Evolutionary conservation across 2,888 invertebrate genomes (phyloP), one percentile per base, ranked within the genome.

Genomic region (Ophioninae sp.): DNA sequence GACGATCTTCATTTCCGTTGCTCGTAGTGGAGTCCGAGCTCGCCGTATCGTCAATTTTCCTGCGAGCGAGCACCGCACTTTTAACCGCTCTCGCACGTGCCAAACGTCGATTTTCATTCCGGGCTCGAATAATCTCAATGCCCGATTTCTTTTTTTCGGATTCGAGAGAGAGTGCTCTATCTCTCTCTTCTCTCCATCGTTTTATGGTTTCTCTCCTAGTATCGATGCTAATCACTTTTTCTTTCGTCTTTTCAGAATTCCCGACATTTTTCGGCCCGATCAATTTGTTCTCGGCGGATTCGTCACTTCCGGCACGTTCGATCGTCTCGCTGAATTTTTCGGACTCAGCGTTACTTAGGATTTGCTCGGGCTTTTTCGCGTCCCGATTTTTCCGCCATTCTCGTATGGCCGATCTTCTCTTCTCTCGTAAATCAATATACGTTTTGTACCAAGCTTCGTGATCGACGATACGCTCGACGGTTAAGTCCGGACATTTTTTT

Each of bases 381-480:
- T 87, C 86, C 86, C 91, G 93, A 58, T 87, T 86, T 73, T 90
- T 87, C 67, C 93, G 91, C 94, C 94, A 94, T 73, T 92, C 90
- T 77, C 90, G 90, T 8, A 94, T 91, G 0, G 93, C 91, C 2
- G 89, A 85, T 81, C 92, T 93, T 84, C 94, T 94, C 81, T 93
- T 93, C 8, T 91, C 90, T 41, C 93, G 93, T 63, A 94, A 87
- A 5, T 90, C 85, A 13, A 93, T 83, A 86, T 94, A 95, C 76
- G 92, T 87, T 79, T 91, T 91, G 87, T 94, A 94, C 94, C 94
- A 94, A 6, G 92, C 90, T 77, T 94, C 93, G 87, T 94, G 94
- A 79, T 91, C 90, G 17, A 92, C 89, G 51, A 94, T 93, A 30
- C 91, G 89, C 71, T 93, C 93, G 10, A 86, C 83, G 1, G 91